Percentiles rank a stretch among this genome's conserved stretches.
These are phyloP conservation scores for Pseudonaja textilis DNA, from an alignment of 2,113 vertebrate species.

Conservation along the genomic window DNA sequence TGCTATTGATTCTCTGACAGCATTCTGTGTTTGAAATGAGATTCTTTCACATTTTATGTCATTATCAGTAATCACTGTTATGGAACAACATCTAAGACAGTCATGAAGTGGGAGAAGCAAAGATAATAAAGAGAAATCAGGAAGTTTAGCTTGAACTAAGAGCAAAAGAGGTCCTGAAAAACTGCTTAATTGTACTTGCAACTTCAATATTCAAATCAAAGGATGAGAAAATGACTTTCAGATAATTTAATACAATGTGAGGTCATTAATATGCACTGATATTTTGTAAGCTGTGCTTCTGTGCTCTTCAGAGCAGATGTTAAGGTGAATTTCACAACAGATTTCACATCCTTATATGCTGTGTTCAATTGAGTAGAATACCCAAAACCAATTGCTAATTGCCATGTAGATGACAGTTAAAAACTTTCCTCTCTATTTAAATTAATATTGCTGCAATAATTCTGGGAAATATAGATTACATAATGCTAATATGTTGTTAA, in stretches of 20 bases:
- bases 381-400: background rate
- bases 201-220: background rate
- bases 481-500: background rate
- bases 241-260: background rate
- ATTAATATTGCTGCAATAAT: background rate
- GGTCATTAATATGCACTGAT: background rate
- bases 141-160: background rate
- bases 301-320: background rate
- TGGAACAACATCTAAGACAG: background rate
- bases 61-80: background rate
- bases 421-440: background rate
- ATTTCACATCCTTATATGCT: background rate
- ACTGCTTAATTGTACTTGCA: too few relatives aligned
- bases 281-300: background rate
- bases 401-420: background rate
- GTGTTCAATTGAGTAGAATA: background rate
- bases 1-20: conserved; percentile 1
- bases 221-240: background rate
- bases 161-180: background rate
- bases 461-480: background rate
- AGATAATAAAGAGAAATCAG: background rate
- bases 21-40: background rate
- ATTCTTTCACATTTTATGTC: conserved; percentile 10
- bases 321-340: background rate
- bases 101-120: background rate